These are phyloP conservation scores for Gymnodraco acuticeps DNA, from an alignment of 2,797 vertebrate genomes.

Conservation along the genomic window DNA sequence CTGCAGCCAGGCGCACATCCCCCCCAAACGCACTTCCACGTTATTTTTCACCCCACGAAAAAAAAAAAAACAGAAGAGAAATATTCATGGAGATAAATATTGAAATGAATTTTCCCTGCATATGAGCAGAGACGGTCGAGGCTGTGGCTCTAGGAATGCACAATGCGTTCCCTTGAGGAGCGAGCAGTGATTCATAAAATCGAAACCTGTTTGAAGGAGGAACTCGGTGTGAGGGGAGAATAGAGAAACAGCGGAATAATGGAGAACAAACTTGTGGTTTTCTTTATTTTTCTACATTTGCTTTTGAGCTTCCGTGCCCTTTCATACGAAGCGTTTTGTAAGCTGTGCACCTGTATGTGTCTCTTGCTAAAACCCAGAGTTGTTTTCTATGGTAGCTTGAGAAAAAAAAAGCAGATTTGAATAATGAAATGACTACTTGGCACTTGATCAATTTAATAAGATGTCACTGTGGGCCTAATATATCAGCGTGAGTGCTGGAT, in stretches of 20 bases:
- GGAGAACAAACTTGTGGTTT: constrained; percentile 52
- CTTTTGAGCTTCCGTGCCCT: constrained; percentile 22
- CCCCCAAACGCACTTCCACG: constrained; percentile 71
- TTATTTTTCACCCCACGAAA: constrained; percentile 73
- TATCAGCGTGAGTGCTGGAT: constrained; percentile 20
- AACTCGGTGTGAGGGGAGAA: constrained; percentile 54
- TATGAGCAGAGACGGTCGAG: constrained; percentile 76
- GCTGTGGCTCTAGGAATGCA: constrained; percentile 72
- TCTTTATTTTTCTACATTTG: constrained; percentile 41
- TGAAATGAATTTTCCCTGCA: constrained; percentile 85
- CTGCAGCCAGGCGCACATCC: constrained; percentile 48
- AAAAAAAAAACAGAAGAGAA: constrained; percentile 58
- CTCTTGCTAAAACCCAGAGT: neutral
- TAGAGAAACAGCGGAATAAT: constrained; percentile 44
- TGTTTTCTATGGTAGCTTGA: neutral
- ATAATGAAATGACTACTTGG: neutral
- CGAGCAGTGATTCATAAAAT: constrained; percentile 80
- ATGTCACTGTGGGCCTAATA: constrained; percentile 18
- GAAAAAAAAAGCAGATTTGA: too few relatives aligned
- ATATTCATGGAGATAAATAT: constrained; percentile 90
- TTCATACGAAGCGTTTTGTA: neutral
- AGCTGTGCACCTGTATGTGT: neutral
- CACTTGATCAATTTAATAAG: constrained; percentile 32
- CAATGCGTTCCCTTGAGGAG: constrained; percentile 73
- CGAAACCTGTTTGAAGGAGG: constrained; percentile 77